These are phyloP conservation scores for Philonicus albiceps DNA, from an alignment of 2,888 invertebrate species.

Conservation along the genomic window DNA sequence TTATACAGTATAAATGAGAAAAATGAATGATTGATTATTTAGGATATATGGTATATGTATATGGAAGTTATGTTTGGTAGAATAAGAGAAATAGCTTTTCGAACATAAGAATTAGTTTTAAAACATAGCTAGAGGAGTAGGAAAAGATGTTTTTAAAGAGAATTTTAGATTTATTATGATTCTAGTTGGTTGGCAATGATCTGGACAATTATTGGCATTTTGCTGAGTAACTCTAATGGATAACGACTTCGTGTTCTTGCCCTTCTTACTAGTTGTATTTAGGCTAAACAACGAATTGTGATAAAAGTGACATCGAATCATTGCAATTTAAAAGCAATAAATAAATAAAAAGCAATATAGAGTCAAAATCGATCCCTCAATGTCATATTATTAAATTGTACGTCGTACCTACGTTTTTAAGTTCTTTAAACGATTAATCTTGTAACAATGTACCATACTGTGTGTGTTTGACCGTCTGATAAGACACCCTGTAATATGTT, in stretches of 20 bases:
- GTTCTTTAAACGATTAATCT: not conserved
- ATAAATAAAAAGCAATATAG: conserved; percentile 41
- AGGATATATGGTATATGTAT: too few species aligned
- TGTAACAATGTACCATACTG: not conserved
- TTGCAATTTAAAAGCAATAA: conserved; percentile 38
- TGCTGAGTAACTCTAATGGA: conserved; percentile 43
- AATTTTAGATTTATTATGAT: conserved; percentile 36
- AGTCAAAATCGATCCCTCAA: not conserved
- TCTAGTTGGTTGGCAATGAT: conserved; percentile 40
- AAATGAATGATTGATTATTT: not conserved
- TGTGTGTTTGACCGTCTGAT: not conserved
- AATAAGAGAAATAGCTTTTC: not conserved
- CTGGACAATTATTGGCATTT: conserved; percentile 44
- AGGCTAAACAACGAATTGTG: conserved; percentile 18
- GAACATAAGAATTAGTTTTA: not conserved
- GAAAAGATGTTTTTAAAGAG: conserved; percentile 15
- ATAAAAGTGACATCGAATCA: conserved; percentile 45
- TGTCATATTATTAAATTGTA: not conserved
- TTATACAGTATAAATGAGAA: not conserved
- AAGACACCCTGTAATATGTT: not conserved
- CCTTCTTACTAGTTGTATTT: conserved; percentile 2
- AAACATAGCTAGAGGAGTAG: not conserved
- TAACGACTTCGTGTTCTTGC: not conserved
- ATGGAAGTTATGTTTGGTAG: not conserved
- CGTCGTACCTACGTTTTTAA: not conserved